phyloP scores from a whole-genome alignment of 2,797 vertebrate species.

The Lacerta viridis region DNA sequence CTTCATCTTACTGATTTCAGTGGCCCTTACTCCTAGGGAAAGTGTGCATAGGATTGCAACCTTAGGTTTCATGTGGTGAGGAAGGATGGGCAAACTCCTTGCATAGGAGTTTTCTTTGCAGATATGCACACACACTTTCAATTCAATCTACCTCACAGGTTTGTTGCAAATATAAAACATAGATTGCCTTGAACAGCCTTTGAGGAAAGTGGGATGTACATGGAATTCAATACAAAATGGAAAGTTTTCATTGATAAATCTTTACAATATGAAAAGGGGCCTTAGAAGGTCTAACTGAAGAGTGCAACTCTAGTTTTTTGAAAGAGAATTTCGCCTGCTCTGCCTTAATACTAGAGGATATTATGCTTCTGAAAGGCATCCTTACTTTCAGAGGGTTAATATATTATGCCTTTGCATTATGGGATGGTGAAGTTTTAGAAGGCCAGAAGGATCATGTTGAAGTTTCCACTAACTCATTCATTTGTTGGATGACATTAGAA shows the following conservation, averaged over 20 bases:
- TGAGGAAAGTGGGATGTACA: neutral
- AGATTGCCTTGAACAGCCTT: neutral
- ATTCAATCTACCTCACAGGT: neutral
- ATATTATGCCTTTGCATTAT: neutral
- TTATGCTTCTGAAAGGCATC: neutral
- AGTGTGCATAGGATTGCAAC: no score
- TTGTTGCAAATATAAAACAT: neutral
- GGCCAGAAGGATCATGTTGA: neutral
- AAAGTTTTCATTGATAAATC: neutral
- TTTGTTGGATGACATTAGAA: neutral
- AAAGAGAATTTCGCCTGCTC: neutral
- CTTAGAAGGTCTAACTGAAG: neutral
- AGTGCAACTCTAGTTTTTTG: neutral
- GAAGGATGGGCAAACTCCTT: neutral
- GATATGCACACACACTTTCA: neutral
- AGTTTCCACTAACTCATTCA: neutral
- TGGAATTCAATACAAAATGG: neutral
- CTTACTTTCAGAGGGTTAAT: neutral
- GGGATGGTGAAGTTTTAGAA: neutral
- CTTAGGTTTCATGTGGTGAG: slow-evolving; percentile 11
- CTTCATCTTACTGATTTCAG: no score
- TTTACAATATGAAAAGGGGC: neutral
- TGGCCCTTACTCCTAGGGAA: no score
- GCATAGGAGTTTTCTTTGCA: slow-evolving; percentile 46
- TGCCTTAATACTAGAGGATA: neutral